phyloP scores from a whole-genome alignment of 2,797 vertebrate species.

The Streptopelia turtur region DNA sequence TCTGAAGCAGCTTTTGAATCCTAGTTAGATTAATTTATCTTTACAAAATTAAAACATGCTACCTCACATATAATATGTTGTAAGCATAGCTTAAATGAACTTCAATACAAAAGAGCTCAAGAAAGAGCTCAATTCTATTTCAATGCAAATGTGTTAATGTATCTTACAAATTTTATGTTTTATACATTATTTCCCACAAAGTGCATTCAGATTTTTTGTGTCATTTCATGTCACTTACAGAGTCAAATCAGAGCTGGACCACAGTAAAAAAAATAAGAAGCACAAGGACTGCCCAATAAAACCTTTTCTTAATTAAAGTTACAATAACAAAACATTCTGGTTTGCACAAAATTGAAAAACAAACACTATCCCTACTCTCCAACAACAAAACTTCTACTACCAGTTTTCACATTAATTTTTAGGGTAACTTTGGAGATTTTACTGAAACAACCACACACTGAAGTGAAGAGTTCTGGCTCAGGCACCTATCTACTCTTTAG shows the following conservation, averaged over 20 bases:
- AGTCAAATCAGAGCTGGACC: neutral
- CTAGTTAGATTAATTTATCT: neutral
- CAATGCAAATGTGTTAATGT: neutral
- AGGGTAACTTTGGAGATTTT: neutral
- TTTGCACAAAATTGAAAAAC: neutral
- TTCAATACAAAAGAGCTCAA: neutral
- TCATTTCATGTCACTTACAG: neutral
- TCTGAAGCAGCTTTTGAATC: neutral
- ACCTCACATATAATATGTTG: neutral
- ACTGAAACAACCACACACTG: neutral
- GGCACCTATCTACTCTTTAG: neutral
- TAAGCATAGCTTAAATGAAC: neutral
- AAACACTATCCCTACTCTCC: accelerated
- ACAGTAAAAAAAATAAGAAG: neutral
- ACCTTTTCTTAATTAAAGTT: neutral
- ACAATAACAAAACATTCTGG: neutral
- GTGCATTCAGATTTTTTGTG: neutral
- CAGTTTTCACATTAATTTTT: neutral
- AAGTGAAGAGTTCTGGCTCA: neutral
- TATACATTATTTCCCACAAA: neutral
- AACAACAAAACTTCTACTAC: neutral
- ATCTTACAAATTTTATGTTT: accelerated
- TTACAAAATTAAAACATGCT: neutral
- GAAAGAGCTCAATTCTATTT: neutral
- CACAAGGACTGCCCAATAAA: neutral